Evolutionary conservation across 2,113 vertebrate genomes (phyloP), one percentile per base, ranked within the genome.

Genomic region (Dicentrarchus labrax): DNA sequence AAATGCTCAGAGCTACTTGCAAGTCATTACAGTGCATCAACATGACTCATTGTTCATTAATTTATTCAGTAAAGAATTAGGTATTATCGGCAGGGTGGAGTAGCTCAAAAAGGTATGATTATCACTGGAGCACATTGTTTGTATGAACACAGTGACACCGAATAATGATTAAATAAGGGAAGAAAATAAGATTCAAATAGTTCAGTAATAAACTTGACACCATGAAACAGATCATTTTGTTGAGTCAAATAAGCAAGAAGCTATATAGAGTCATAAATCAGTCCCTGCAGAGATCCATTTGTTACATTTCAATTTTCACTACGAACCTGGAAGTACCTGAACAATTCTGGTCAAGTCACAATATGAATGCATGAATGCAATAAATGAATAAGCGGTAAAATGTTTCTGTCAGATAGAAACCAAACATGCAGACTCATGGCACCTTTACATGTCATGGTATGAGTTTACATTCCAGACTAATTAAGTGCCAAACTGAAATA

Each of bases 141-240:
- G 51, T 22, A 10, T 65, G 36, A 62, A 47, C 60, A 16, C 22
- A 0, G 30, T 22, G 53, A 57, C 36, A 22, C 41, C 21, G 19
- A 47, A 21, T 30, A 17, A 74, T 61, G 47, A 82, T 21, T 16
- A 36, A 43, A 60, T 1, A 2, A 68, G 48, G 12, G 8, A 61
- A 2, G 22, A 6, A 70, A 78, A 85, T 67, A 11, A 4, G 54
- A 73, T 82, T 60, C 1, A 22, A 39, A 1, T 6, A 43, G 11
- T 66, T 78, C 38, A 41, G 71, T 41, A 74, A 21, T 75, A 19
- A 69, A 51, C 1, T 41, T 30, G 54, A 73, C 62, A 36, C 38
- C 45, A 16, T 12, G 45, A n/a, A 30, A 50, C 72, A 24, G 24
- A 76, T 67, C 24, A 10, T 9, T 51, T 21, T 8, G 38, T 67